Base-by-base conservation (phyloP, 2,797 vertebrate genomes). In the Neoniphon sammara region DNA sequence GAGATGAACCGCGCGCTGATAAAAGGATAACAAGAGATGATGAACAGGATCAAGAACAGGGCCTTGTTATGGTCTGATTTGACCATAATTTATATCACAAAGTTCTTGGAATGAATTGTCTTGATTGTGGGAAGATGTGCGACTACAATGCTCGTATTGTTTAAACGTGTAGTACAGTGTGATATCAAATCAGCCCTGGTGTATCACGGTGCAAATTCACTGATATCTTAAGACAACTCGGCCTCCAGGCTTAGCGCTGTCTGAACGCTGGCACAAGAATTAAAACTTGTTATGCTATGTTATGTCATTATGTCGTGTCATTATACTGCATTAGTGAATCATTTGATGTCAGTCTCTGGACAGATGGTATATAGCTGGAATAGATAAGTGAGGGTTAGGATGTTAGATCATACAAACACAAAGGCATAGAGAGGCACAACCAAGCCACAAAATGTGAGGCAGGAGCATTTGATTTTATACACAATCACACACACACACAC, bases 1-100 rank as follows among this genome's bases (percentile, higher is more conserved):
- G 87, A 86, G 80, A 79, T 68, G 75, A 82, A 82, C 72, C 54
- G 42, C 25, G 53, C 2, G 5, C 71, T 74, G 66, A 83, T 55
- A 72, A 75, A 79, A 72, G 25, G 46, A 76, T 60, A 70, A 75
- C 31, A 58, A 44, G 46, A 66, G 71, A 67, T 68, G 63, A 75
- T 49, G 61, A 80, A 73, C 61, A 50, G 49, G 64, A 61, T 62
- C 11, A 10, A 50, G 60, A 66, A 66, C 23, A 20, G 6, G 20
- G 12, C n/a, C 42, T 61, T 46, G 71, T 74, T 58, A 30, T 52
- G 18, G 64, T 70, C 44, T 59, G 74, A 73, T 78, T 64, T 69
- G 3, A 8, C 27, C 15, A 1, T 10, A 73, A 39, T 57, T 52
- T 14, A 67, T 74, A 67, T 47, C 50, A 61, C 20, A 50, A 46